These are phyloP conservation scores for Scyliorhinus canicula DNA, from an alignment of 2,797 vertebrate species.

Conservation along the genomic window DNA sequence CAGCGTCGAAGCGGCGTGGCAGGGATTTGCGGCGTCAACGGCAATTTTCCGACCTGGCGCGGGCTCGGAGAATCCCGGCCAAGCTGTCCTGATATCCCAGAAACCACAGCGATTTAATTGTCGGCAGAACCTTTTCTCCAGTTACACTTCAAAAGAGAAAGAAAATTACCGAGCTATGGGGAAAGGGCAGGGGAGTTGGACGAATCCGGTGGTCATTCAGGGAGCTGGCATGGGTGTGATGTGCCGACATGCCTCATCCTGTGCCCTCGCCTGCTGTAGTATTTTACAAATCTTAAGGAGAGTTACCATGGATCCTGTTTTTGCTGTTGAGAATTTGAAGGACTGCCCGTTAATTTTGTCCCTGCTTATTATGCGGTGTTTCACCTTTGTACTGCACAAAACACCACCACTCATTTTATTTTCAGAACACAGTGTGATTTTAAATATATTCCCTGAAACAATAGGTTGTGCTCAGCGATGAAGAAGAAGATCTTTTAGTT, in stretches of 20 bases:
- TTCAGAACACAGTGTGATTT: neutral
- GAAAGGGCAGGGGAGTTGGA: neutral
- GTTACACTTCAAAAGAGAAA: neutral
- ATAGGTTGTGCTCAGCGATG: too few relatives aligned
- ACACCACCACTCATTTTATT: neutral
- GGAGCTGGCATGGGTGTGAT: neutral
- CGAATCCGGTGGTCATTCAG: neutral
- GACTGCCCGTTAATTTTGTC: neutral
- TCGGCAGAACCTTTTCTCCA: neutral
- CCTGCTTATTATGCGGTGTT: neutral
- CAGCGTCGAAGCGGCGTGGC: too few relatives aligned
- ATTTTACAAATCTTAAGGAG: neutral
- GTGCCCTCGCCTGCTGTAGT: neutral
- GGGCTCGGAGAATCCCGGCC: too few relatives aligned
- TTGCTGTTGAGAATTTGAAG: neutral
- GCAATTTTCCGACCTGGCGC: too few relatives aligned
- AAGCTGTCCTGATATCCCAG: neutral
- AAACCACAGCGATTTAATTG: neutral
- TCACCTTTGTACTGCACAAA: neutral
- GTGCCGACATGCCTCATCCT: neutral
- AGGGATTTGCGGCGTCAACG: too few relatives aligned
- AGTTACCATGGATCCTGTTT: neutral
- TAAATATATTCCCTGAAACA: neutral
- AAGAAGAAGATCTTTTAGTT: neutral
- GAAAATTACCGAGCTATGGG: neutral